These are phyloP conservation scores for Parotia lawesii DNA, from an alignment of 2,113 vertebrate genomes.

Conservation along the genomic window DNA sequence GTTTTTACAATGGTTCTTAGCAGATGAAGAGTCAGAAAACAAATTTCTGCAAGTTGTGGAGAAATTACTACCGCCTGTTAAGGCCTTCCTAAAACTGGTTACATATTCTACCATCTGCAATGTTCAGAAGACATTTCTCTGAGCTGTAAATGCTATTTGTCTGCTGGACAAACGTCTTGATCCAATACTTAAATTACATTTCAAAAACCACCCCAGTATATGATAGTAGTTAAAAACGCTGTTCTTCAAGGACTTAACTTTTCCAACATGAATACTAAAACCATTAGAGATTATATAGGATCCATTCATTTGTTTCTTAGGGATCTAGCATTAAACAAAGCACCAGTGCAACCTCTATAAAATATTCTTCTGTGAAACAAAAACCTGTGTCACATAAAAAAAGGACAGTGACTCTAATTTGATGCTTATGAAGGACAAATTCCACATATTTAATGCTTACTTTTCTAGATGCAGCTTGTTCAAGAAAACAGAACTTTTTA, in stretches of 20 bases:
- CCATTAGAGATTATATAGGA: not conserved
- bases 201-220: not conserved
- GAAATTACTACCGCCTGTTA: not conserved
- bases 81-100: not conserved
- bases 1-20: constrained; percentile 28
- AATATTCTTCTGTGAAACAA: not conserved
- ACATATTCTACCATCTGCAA: not conserved
- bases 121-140: not conserved
- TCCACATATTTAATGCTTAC: not conserved
- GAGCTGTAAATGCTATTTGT: not conserved
- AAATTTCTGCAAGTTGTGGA: constrained; percentile 20
- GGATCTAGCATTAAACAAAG: not conserved
- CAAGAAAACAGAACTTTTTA: not conserved
- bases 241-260: not conserved
- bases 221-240: not conserved
- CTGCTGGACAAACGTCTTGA: not conserved
- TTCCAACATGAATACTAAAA: not conserved
- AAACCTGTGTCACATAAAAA: not conserved
- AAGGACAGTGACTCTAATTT: not conserved
- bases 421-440: not conserved
- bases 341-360: not conserved
- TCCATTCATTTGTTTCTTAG: not conserved
- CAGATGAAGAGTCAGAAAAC: constrained; percentile 34
- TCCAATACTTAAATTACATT: not conserved
- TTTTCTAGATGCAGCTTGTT: not conserved